A percentile compares a stretch with the other conserved stretches of the same genome.
Evolutionary conservation across 2,888 invertebrate species (phyloP).

Genomic region (Trissolcus brochymenae): DNA sequence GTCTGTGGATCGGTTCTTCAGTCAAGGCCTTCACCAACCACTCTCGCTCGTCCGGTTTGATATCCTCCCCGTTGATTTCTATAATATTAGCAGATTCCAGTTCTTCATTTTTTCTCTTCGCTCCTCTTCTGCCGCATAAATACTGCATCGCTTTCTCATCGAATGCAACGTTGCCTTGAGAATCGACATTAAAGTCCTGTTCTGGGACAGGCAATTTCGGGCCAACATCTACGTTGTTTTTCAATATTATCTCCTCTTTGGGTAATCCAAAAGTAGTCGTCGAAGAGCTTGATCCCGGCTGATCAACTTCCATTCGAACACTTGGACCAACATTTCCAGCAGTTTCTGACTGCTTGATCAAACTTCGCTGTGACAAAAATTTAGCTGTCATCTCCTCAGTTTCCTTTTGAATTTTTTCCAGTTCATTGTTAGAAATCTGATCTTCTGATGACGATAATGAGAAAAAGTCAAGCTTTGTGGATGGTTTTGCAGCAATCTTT

Average conservation of each 20-base stretch:
- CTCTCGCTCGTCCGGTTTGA: conserved; percentile 86
- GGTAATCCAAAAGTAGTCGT: conserved; percentile 79
- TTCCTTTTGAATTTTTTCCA: conserved; percentile 34
- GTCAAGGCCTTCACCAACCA: conserved; percentile 89
- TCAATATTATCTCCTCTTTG: conserved; percentile 75
- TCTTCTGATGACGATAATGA: conserved; percentile 63
- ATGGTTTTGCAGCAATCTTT: conserved; percentile 2
- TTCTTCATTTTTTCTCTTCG: conserved; percentile 77
- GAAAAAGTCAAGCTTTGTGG: conserved; percentile 69
- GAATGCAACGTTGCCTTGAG: conserved; percentile 71
- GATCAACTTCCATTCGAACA: conserved; percentile 17
- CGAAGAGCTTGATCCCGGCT: conserved; percentile 22
- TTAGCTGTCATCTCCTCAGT: conserved; percentile 38
- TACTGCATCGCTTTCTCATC: conserved; percentile 75
- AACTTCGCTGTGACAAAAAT: conserved; percentile 31
- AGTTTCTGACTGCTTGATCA: background rate
- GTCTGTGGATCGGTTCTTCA: conserved; percentile 81
- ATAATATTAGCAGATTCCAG: conserved; percentile 83
- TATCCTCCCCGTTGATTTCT: conserved; percentile 88
- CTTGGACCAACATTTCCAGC: background rate
- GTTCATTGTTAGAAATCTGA: conserved; percentile 16
- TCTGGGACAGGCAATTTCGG: conserved; percentile 73
- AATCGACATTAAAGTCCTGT: conserved; percentile 75
- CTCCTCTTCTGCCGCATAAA: conserved; percentile 73
- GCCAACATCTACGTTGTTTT: conserved; percentile 75